Conservation (phyloP, 1,140 invertebrate genomes). For the Nomia melanderi region DNA sequence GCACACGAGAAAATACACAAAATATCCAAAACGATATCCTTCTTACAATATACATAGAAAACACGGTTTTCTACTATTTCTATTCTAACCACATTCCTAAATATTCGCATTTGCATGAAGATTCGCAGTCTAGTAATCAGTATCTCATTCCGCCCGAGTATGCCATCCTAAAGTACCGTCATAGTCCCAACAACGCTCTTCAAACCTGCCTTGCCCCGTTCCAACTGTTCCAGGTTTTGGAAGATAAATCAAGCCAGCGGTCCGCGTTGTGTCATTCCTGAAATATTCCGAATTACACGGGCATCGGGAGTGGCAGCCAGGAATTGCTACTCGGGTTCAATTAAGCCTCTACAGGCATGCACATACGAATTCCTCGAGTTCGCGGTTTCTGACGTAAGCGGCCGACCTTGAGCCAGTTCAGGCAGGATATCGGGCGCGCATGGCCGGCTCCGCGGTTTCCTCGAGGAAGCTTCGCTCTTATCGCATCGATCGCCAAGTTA, state of each 20-base stretch:
- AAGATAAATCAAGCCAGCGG: neutral
- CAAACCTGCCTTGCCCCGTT: neutral
- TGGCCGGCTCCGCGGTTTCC: neutral
- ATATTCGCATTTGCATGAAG: too few species aligned
- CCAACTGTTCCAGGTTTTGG: too few species aligned
- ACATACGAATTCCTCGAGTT: conserved; percentile 49
- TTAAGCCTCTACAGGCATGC: conserved; percentile 33
- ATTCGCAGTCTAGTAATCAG: too few species aligned
- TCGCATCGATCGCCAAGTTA: conserved; percentile 31
- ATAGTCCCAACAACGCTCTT: too few species aligned
- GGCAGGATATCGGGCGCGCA: conserved; percentile 26
- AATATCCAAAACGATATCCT: too few species aligned
- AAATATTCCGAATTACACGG: neutral
- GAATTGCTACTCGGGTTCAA: conserved; percentile 39
- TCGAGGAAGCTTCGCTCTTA: conserved; percentile 39
- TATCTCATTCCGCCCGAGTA: too few species aligned
- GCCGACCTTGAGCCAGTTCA: conserved; percentile 53
- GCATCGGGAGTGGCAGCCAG: neutral
- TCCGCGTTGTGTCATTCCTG: neutral
- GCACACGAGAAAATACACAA: too few species aligned
- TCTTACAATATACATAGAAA: too few species aligned
- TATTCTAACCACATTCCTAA: too few species aligned
- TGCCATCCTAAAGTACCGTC: too few species aligned
- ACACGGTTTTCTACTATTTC: too few species aligned
- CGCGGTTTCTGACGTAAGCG: conserved; percentile 44